Percentiles rank a stretch among this genome's conserved stretches.
phyloP scores from a whole-genome alignment of 2,888 invertebrate genomes.

The Drosophila pseudotalamancana region DNA sequence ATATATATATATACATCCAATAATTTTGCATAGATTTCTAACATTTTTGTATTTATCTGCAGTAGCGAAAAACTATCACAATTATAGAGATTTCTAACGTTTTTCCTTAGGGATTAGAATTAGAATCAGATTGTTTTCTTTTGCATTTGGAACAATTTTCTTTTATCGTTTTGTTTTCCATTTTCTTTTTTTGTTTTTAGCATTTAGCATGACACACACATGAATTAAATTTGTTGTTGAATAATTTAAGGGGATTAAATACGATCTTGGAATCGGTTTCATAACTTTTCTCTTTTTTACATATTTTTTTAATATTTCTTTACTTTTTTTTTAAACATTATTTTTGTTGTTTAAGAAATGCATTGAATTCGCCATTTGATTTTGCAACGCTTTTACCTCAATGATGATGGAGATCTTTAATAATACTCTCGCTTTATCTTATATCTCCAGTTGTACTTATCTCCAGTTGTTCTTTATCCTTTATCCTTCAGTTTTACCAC shows the following conservation, averaged over 20 bases:
- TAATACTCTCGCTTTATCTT: conserved; percentile 21
- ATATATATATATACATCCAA: background rate
- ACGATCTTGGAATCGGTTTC: conserved; percentile 22
- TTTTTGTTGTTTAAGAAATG: conserved; percentile 57
- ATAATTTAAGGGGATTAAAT: background rate
- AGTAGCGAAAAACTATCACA: conserved; percentile 69
- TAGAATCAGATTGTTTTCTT: conserved; percentile 46
- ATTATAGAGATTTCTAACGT: conserved; percentile 63
- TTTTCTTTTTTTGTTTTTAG: conserved; percentile 14
- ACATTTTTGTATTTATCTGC: conserved; percentile 16
- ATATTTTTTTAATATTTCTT: conserved; percentile 1
- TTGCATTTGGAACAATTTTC: conserved; percentile 16
- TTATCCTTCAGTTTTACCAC: conserved; percentile 18
- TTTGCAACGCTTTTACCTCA: conserved; percentile 61
- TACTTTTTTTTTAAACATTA: conserved; percentile 3
- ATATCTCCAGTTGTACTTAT: conserved; percentile 41
- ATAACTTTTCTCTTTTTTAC: background rate
- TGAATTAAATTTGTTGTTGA: conserved; percentile 14
- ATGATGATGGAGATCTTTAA: conserved; percentile 18
- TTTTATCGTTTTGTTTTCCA: background rate
- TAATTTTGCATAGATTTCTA: conserved; percentile 19
- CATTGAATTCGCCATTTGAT: conserved; percentile 69
- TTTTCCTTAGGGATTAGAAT: conserved; percentile 32
- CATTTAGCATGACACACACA: conserved; percentile 34
- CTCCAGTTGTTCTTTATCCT: conserved; percentile 19